A percentile compares a stretch with the other conserved stretches of the same genome.
phyloP scores from a whole-genome alignment of 2,113 vertebrate species.

The Neogale vison region DNA sequence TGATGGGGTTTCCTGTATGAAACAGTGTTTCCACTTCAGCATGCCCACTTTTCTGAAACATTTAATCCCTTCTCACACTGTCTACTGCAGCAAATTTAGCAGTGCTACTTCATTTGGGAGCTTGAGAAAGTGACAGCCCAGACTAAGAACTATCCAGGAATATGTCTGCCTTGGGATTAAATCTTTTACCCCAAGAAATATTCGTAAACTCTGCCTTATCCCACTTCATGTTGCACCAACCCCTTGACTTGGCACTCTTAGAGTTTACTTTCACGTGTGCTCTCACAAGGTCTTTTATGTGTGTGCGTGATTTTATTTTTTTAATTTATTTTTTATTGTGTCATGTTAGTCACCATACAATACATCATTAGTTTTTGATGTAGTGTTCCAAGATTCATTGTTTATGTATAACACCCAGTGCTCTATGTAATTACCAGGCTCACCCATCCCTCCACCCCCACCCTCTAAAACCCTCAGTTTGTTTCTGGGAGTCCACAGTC shows the following conservation, averaged over 20 bases:
- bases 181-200: neutral
- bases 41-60: neutral
- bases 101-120: neutral
- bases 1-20: neutral
- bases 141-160: neutral
- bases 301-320: no score
- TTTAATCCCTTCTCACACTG: neutral
- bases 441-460: no score
- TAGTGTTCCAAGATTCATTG: no score
- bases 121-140: neutral
- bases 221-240: neutral
- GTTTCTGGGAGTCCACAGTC: no score
- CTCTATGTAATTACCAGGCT: no score
- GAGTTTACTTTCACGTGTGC: neutral
- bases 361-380: no score
- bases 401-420: no score
- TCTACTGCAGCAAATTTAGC: neutral
- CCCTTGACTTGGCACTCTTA: neutral
- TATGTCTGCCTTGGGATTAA: neutral
- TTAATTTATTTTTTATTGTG: no score
- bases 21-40: neutral
- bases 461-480: no score
- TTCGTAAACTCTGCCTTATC: neutral
- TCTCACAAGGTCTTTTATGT: neutral
- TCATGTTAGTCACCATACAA: no score